These are phyloP conservation scores for Gastracanthus pulcherrimus DNA, from an alignment of 2,888 invertebrate species.

Conservation along the genomic window DNA sequence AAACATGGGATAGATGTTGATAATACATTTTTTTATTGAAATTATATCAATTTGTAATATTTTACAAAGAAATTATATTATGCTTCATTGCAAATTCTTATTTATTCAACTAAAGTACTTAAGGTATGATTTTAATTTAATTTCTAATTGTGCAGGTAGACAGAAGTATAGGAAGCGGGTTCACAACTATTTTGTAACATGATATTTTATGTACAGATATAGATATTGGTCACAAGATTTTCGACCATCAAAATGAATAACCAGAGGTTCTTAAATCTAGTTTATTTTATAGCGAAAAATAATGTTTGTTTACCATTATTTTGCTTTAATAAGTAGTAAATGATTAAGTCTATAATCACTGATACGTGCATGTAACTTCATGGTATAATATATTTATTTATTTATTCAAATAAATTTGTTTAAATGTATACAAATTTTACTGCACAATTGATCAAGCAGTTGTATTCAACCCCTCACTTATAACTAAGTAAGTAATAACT, in stretches of 20 bases:
- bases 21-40: constrained; percentile 14
- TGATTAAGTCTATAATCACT: constrained; percentile 47
- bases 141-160: constrained; percentile 46
- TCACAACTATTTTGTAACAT: constrained; percentile 47
- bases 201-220: constrained; percentile 45
- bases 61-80: constrained; percentile 43
- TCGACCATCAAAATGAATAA: constrained; percentile 43
- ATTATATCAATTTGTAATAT: constrained; percentile 1
- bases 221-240: too few relatives aligned
- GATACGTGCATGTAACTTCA: constrained; percentile 48
- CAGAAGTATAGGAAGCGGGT: constrained; percentile 41
- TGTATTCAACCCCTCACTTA: too few relatives aligned
- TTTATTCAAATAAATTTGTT: too few relatives aligned
- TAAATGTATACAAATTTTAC: too few relatives aligned
- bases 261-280: constrained; percentile 46
- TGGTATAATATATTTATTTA: too few relatives aligned
- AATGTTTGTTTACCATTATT: constrained; percentile 44
- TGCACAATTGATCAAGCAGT: too few relatives aligned
- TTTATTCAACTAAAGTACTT: constrained; percentile 36
- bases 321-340: constrained; percentile 46
- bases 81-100: constrained; percentile 31
- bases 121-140: constrained; percentile 24
- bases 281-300: constrained; percentile 50
- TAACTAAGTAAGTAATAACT: too few relatives aligned
- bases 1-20: not conserved